Base-by-base conservation (phyloP, 2,113 vertebrate species). In the Peucedramus taeniatus region DNA sequence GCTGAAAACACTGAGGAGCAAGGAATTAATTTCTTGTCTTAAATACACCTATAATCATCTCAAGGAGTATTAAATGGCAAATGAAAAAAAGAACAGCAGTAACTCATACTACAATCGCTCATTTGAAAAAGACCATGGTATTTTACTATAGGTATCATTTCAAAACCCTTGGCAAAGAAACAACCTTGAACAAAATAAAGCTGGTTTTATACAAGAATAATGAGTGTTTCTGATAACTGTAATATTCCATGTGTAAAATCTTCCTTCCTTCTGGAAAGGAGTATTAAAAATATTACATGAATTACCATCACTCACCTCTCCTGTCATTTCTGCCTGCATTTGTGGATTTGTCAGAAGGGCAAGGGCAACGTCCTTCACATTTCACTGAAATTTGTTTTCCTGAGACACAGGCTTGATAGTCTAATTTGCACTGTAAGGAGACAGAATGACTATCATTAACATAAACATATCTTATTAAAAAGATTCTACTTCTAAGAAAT, bases 341-440 rank as follows among this genome's bases (percentile, higher is more conserved):
- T 71, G 91, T 96, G 49, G 98, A 96, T 90, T 97, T 97, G 83
- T 98, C 97, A 82, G 98, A 88, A 68, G 98, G 96, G 94, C 99
- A 99, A 21, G 99, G 99, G 92, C 99, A 99, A 86, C 95, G 98
- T 96, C 99, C 99, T 95, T 98, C 86, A 70, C 99, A 99, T 97
- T 98, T 99, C 94, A 98, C 98, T 50, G 98, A 98, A 60, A 99
- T 99, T 95, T 99, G 98, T 97, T 99, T 99, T 94, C 98, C 98
- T 90, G 98, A 98, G 97, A 98, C 98, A 97, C 99, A 99, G 7
- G 99, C 98, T 96, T 99, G 99, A 97, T 99, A 99, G 74, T 99
- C 99, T 90, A 99, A 97, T 95, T 99, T 99, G 98, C 99, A 99
- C 99, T 99, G 97, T 68, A 97, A 78, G 50, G 69, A 94, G 39